Evolutionary conservation across 2,113 vertebrate genomes (phyloP).

Genomic region (Engraulis encrasicolus): DNA sequence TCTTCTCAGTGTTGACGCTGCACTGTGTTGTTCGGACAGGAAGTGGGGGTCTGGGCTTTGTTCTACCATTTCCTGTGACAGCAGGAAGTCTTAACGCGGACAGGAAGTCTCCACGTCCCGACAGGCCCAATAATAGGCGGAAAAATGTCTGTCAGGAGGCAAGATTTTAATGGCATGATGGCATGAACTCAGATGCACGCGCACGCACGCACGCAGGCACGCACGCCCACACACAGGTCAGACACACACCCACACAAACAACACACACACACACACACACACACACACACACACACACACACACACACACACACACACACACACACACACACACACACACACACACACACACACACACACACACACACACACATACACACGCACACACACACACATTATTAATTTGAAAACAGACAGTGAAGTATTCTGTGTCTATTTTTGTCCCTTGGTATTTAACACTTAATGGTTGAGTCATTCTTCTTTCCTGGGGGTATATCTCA

Average conservation of each 20-base stretch:
- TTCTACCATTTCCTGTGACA: conserved; percentile 44
- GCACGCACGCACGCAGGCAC: conserved; percentile 21
- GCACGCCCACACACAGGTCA: not conserved
- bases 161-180: conserved; percentile 8
- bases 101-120: conserved; percentile 50
- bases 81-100: conserved; percentile 42
- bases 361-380: conserved; percentile 23
- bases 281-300: not conserved
- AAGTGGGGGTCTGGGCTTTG: conserved; percentile 35
- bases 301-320: conserved; percentile 23
- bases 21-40: conserved; percentile 17
- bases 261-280: conserved; percentile 25
- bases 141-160: conserved; percentile 24
- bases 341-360: no score
- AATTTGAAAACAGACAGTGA: not conserved
- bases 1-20: not conserved
- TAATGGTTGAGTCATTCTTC: conserved; percentile 28
- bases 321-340: no score
- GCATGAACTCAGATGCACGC: conserved; percentile 1
- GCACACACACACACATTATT: not conserved
- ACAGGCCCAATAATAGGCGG: conserved; percentile 37
- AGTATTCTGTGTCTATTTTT: not conserved
- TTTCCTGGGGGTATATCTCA: not conserved
- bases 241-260: no score
- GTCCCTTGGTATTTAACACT: conserved; percentile 36